phyloP scores from a whole-genome alignment of 53 echinoderm and acorn worm genomes.

The Temnopleurus reevesii region DNA sequence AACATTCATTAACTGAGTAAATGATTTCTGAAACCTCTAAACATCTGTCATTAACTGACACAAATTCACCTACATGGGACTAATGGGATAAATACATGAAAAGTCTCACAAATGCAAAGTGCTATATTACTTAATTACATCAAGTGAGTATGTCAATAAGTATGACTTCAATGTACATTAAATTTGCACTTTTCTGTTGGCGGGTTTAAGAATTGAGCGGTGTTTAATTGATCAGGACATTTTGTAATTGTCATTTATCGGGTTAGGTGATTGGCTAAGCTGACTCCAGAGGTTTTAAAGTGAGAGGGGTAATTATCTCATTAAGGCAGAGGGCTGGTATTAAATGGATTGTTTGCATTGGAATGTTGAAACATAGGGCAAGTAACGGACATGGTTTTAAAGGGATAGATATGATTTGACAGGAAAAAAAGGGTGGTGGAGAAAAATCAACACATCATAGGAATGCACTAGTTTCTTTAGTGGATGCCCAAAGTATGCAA shows the following conservation, averaged over 20 bases:
- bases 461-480: too few relatives aligned
- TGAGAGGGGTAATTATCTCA: not conserved
- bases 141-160: not conserved
- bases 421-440: too few relatives aligned
- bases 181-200: conserved; percentile 1
- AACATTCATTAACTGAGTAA: not conserved
- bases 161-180: conserved; percentile 8
- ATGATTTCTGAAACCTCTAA: not conserved
- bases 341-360: not conserved
- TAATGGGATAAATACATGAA: not conserved
- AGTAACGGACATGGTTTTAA: too few relatives aligned
- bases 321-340: not conserved
- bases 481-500: too few relatives aligned
- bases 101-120: not conserved
- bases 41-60: not conserved
- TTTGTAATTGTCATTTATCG: not conserved
- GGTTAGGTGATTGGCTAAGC: not conserved
- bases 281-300: not conserved
- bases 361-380: too few relatives aligned
- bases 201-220: not conserved
- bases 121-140: not conserved
- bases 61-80: not conserved
- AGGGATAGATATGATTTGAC: too few relatives aligned
- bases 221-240: conserved; percentile 35
- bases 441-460: too few relatives aligned